phyloP scores from a whole-genome alignment of 2,888 invertebrate genomes.

The Andricus quercusramuli region DNA sequence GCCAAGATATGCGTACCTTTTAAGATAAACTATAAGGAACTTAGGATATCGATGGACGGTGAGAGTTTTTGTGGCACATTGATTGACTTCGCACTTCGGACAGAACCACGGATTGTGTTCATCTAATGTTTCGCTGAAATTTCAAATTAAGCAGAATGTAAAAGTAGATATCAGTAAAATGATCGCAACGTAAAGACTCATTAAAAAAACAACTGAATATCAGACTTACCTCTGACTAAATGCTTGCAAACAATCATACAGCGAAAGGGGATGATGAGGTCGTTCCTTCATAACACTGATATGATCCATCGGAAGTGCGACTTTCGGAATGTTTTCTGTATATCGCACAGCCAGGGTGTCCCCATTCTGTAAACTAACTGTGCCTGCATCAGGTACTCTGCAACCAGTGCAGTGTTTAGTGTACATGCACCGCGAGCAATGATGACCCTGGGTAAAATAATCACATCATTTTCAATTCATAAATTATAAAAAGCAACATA shows the following conservation, averaged over 20 bases:
- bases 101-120: constrained; percentile 85
- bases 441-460: constrained; percentile 79
- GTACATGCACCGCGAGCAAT: constrained; percentile 82
- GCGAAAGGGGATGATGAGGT: constrained; percentile 80
- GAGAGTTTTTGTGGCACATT: constrained; percentile 84
- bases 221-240: constrained; percentile 81
- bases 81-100: constrained; percentile 82
- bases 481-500: no score
- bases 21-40: constrained; percentile 83
- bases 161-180: neutral
- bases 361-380: constrained; percentile 80
- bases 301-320: constrained; percentile 78
- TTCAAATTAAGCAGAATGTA: constrained; percentile 10
- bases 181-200: neutral
- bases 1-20: constrained; percentile 75
- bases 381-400: constrained; percentile 77
- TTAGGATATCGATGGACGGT: constrained; percentile 84
- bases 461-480: neutral
- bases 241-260: constrained; percentile 83
- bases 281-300: constrained; percentile 79
- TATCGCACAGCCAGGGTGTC: constrained; percentile 81
- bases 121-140: constrained; percentile 82
- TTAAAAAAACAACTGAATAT: neutral
- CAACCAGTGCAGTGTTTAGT: constrained; percentile 82
- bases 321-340: constrained; percentile 75